These are phyloP conservation scores for Pogonomyrmex californicus DNA, from an alignment of 1,140 invertebrate genomes.

Conservation along the genomic window DNA sequence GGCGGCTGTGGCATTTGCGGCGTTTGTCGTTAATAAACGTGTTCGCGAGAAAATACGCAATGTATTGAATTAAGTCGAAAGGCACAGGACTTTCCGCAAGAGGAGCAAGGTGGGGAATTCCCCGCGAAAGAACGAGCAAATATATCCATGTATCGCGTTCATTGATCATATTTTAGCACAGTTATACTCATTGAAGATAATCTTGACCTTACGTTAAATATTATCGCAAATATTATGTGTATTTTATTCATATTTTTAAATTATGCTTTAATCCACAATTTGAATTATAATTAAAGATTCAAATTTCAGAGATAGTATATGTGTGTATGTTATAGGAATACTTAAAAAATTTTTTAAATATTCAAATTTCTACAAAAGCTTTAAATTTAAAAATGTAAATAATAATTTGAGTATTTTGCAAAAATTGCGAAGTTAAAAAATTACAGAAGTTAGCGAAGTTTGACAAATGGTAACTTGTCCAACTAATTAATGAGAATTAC, in stretches of 20 bases:
- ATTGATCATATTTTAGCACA: constrained; percentile 8
- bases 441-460: neutral
- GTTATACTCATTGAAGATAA: neutral
- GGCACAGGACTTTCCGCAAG: constrained; percentile 29
- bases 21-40: constrained; percentile 64
- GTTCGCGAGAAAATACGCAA: constrained; percentile 65
- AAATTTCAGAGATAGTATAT: neutral
- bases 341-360: neutral
- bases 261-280: neutral
- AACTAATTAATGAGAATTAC: neutral
- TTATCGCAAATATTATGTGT: neutral
- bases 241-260: neutral
- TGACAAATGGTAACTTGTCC: neutral
- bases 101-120: constrained; percentile 28
- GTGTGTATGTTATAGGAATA: neutral
- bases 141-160: neutral
- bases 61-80: constrained; percentile 53
- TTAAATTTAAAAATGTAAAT: neutral
- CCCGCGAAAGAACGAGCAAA: constrained; percentile 26
- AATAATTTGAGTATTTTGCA: neutral
- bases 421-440: neutral
- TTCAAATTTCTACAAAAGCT: neutral
- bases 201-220: neutral
- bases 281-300: neutral
- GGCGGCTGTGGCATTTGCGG: constrained; percentile 58